phyloP scores from a whole-genome alignment of 2,797 vertebrate species.

The Malacoctenus gilli region DNA sequence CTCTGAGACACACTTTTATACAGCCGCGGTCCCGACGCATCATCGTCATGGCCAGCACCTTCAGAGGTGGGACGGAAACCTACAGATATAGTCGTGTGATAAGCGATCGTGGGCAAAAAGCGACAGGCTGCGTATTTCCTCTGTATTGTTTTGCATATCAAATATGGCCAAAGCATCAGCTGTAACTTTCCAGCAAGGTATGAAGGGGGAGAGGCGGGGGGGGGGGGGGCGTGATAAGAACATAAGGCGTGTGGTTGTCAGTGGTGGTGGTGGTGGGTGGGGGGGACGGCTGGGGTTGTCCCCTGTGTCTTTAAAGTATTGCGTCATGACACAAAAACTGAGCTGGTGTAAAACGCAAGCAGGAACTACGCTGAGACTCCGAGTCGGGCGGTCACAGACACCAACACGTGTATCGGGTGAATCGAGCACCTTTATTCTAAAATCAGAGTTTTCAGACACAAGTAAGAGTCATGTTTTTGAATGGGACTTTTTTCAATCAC shows the following conservation, averaged over 20 bases:
- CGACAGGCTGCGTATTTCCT: slow-evolving; percentile 52
- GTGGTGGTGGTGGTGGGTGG: no score
- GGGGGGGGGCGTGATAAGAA: slow-evolving; percentile 1
- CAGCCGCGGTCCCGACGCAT: slow-evolving; percentile 7
- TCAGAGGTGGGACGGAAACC: slow-evolving; percentile 27
- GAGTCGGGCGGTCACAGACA: no score
- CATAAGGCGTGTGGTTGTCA: slow-evolving; percentile 48
- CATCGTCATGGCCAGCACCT: slow-evolving; percentile 3
- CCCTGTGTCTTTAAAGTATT: not conserved
- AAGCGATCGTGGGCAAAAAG: not conserved
- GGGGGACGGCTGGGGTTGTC: no score
- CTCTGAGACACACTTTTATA: slow-evolving; percentile 55
- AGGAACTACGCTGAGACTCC: not conserved
- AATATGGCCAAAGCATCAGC: slow-evolving; percentile 25
- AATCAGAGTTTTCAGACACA: no score
- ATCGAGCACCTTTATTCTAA: no score
- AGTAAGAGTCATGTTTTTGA: no score
- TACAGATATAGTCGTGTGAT: slow-evolving; percentile 1
- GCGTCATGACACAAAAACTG: not conserved
- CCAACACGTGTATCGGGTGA: no score
- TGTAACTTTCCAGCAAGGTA: slow-evolving; percentile 33
- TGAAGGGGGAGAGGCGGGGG: no score
- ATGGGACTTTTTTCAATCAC: no score
- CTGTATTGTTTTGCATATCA: slow-evolving; percentile 57
- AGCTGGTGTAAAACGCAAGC: slow-evolving; percentile 5